Conservation (phyloP, 2,797 vertebrate genomes). For the Bradypodion ventrale region DNA sequence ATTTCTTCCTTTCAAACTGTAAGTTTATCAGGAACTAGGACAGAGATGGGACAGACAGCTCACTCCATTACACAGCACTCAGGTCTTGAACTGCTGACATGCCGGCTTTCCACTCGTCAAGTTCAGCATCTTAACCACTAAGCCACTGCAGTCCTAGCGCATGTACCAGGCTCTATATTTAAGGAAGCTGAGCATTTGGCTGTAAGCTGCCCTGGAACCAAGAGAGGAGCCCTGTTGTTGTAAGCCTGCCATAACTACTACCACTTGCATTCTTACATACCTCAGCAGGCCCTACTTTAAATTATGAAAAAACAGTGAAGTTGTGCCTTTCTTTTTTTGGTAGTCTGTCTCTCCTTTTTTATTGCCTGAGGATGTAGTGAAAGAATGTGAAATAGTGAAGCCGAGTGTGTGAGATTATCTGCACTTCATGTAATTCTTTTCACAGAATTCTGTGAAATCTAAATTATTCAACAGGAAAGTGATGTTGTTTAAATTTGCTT, state of each 20-base stretch:
- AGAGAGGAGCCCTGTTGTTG: too few species aligned
- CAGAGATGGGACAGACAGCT: too few species aligned
- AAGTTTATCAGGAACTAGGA: too few species aligned
- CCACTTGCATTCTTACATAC: not conserved
- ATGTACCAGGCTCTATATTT: not conserved
- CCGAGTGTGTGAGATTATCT: not conserved
- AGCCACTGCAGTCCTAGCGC: not conserved
- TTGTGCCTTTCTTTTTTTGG: not conserved
- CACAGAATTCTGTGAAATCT: not conserved
- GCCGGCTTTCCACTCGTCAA: too few species aligned
- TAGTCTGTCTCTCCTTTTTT: not conserved
- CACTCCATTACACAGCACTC: too few species aligned
- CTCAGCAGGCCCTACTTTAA: not conserved
- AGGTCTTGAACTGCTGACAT: too few species aligned
- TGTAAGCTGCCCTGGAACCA: too few species aligned
- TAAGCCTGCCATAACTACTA: not conserved
- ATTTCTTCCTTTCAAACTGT: too few species aligned
- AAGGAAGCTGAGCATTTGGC: not conserved
- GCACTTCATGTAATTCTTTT: accelerated
- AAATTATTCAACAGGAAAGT: conserved; percentile 41
- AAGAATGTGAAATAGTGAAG: not conserved
- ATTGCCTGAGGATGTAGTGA: not conserved
- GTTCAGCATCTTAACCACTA: too few species aligned
- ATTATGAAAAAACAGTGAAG: not conserved
- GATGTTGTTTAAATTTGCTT: conserved; percentile 48